Base-by-base conservation (phyloP, 2,113 vertebrate species). In the Mus pahari region DNA sequence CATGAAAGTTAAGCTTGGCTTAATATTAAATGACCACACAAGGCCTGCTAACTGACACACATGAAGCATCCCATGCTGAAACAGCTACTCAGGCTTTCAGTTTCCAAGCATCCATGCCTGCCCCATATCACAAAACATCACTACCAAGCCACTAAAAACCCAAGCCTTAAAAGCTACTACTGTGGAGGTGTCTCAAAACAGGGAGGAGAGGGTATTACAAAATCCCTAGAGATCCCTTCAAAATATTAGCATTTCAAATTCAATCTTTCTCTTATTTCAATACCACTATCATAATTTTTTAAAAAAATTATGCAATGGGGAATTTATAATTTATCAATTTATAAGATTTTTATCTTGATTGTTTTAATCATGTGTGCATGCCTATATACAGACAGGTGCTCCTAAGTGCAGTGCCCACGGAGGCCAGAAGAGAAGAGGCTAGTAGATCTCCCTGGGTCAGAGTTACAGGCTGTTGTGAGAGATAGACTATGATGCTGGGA, bases 1-100 rank as follows among this genome's bases (percentile, higher is more conserved):
- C 97, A 97, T 89, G 93, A 97, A 98, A 98, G 97, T 96, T 97
- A 98, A 96, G 86, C 92, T 96, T 98, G 97, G 98, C 97, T 98
- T 98, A 98, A 97, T 97, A 98, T 97, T 98, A 98, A 96, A 96
- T 71, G 96, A 97, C 97, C 73, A 93, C 94, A 96, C 71, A 97
- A 98, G 91, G 96, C 97, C 91, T 92, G 97, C 97, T 98, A 98
- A 94, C 64, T 94, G 81, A 92, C 91, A 96, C 96, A 97, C 96
- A 97, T 96, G 75, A 98, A 92, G 53, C 66, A 31, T 22, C 60
- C 48, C 71, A 81, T 70, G 11, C 77, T 73, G 39, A 26, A 90
- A 77, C 7, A 68, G 66, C 7, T 17, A 74, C 16, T 26, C 26
- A 0, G 14, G 78, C 64, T 93, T 62, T 86, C 84, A 71, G 91